Evolutionary conservation across 2,888 invertebrate species (phyloP), one percentile per base, ranked within the genome.

Genomic region (Scaptomyza tumidula): DNA sequence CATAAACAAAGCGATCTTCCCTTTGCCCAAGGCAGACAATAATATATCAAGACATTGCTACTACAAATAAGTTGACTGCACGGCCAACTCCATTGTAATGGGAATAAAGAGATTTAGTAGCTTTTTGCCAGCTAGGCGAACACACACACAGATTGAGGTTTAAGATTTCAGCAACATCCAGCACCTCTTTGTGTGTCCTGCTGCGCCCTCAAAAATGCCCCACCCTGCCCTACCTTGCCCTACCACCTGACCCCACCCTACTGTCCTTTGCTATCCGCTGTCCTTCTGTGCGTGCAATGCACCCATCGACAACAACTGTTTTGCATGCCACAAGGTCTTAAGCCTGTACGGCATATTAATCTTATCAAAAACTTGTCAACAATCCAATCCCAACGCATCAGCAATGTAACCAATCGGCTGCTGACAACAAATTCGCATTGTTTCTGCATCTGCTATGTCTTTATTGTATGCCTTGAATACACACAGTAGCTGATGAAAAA

Each of bases 341-440:
- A 66, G 65, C 57, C 78, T 54, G 85, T 68, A 73, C 79, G 69
- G 78, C 86, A 82, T 87, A 83, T 83, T 85, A 86, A 83, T 87
- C 88, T 88, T 88, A 83, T 82, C 86, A 80, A 82, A 88, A 88
- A 84, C 88, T 84, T 84, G 88, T 84, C 83, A 84, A 75, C 88
- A 82, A 87, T 81, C 82, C 85, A 62, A 73, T 71, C 46, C 29
- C 59, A 56, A n/a, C 24, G 41, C 56, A 48, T 58, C 16, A 43
- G 43, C 43, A 41, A 54, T 54, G 29, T 41, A 14, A 27, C 31
- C 33, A 39, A 37, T 35, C 53, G 59, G 13, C 43, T 52, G 50
- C 69, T 85, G 83, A 83, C 83, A 88, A 86, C 66, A 77, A 67
- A 72, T 80, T 64, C 71, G 77, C 82, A 85, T 83, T 87, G 82